Base-by-base conservation (phyloP, 2,797 vertebrate genomes). In the Siniperca undulata region DNA sequence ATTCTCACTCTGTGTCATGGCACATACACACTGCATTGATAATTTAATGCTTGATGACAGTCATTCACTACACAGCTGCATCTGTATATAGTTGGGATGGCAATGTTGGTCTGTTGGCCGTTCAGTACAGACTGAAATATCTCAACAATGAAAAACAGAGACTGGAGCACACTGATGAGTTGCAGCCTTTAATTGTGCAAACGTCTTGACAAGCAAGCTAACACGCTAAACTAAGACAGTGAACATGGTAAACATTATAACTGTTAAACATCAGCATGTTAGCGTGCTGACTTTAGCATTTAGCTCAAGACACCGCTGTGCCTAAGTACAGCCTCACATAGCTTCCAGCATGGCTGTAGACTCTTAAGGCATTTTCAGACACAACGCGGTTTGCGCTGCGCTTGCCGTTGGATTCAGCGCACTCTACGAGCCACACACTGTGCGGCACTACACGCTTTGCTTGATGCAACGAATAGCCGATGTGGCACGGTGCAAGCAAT, bases 1-100 rank as follows among this genome's bases (percentile, higher is more conserved):
- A 40, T 70, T 69, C 58, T 77, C 77, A 14, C 55, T 77, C 46
- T 64, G 52, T 82, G 77, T 81, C 74, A 65, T 24, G 27, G 48
- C 50, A 30, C 48, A 80, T 27, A n/a, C 58, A 48, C 59, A 83
- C 52, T 64, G 68, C 52, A 72, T 17, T 69, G 78, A 52, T n/a
- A 61, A 44, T 56, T 40, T 44, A 34, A 50, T 70, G 53, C 38
- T 69, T 56, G 42, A 80, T 62, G 61, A 38, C 27, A 44, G 65
- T 70, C 77, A 62, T 58, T 75, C 30, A 78, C 42, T 44, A 27
- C 56, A 44, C 60, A 71, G 73, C 56, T 66, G 70, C 46, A 61
- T 79, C 52, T 60, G 40, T 17, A 24, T 17, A 17, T 6, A 55
- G 16, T 34, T n/a, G 22, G 17, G 59, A 67, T 36, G 1, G 70